phyloP scores from a whole-genome alignment of 2,888 invertebrate species.

The Cloeon dipterum region DNA sequence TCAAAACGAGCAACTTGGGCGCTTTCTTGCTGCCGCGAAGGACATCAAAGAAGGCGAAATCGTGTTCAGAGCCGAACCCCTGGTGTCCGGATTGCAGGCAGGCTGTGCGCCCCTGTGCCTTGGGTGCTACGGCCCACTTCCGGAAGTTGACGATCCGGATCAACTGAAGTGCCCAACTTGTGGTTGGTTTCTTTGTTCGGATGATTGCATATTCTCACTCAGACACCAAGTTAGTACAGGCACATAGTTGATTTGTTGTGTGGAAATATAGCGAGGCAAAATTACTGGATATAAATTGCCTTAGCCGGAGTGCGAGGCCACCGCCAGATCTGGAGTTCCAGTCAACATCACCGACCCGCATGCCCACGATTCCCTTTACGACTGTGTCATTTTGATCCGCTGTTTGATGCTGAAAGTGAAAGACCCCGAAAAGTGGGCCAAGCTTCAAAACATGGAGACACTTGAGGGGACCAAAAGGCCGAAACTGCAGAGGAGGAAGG shows the following conservation, averaged over 20 bases:
- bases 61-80: constrained; percentile 43
- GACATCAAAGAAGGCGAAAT: constrained; percentile 42
- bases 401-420: constrained; percentile 8
- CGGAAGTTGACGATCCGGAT: background rate
- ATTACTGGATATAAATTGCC: too few relatives aligned
- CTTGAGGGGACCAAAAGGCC: constrained; percentile 3
- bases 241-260: too few relatives aligned
- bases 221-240: constrained; percentile 20
- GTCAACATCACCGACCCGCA: constrained; percentile 1
- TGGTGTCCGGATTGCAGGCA: constrained; percentile 42
- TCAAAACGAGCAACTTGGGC: background rate
- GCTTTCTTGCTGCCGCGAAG: constrained; percentile 26
- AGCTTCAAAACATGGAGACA: constrained; percentile 9
- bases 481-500: constrained; percentile 6
- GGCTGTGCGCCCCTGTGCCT: constrained; percentile 32
- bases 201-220: constrained; percentile 31
- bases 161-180: constrained; percentile 7
- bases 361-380: constrained; percentile 6
- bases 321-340: constrained; percentile 1
- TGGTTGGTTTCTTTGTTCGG: constrained; percentile 33
- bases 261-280: too few relatives aligned
- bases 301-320: constrained; percentile 4
- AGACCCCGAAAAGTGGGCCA: constrained; percentile 7
- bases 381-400: constrained; percentile 9
- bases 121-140: constrained; percentile 22